Base-by-base conservation (phyloP, 1,140 invertebrate species). In the Pentalonia nigronervosa region DNA sequence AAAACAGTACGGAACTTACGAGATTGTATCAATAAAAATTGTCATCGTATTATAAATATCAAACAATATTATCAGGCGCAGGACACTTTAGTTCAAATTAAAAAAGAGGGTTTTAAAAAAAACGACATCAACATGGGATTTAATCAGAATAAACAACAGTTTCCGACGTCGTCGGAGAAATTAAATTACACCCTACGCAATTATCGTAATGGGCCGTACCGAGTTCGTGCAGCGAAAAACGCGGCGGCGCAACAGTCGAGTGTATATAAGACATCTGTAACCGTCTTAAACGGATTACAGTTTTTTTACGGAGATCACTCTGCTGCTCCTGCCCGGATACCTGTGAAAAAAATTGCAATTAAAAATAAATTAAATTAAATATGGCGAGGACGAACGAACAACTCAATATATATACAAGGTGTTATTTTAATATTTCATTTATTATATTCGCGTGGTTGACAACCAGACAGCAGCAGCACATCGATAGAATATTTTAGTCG, bases 71-170 rank as follows among this genome's bases (percentile, higher is more conserved):
- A 6, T 4, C 21, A 6, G n/a, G n/a, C 3, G 9, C 41, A 14
- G 60, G 60, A 76, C 60, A n/a, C 14, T 76, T 76, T 7, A n/a
- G n/a, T 76, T 34, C 14, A 34, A 34, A 76, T 76, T n/a, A 76
- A 76, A n/a, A n/a, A 14, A 6, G 30, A 76, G n/a, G 17, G n/a
- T 76, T n/a, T 76, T 76, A n/a, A 76, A 76, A 76, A 17, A 67
- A 76, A n/a, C 60, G 14, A n/a, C 14, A 34, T n/a, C 60, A 17
- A 76, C 60, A 30, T 17, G 60, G 30, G 60, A 76, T 76, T 76
- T 76, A 76, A 76, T 76, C 60, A 76, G 60, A 76, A 76, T 76
- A 76, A 76, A 76, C 60, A 76, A 76, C 30, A 14, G n/a, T n/a
- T n/a, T 30, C 30, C 60, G 30, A 67, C 60, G 41, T 41, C 41